Base-by-base conservation (phyloP, 2,888 invertebrate genomes). In the Sesia bembeciformis region DNA sequence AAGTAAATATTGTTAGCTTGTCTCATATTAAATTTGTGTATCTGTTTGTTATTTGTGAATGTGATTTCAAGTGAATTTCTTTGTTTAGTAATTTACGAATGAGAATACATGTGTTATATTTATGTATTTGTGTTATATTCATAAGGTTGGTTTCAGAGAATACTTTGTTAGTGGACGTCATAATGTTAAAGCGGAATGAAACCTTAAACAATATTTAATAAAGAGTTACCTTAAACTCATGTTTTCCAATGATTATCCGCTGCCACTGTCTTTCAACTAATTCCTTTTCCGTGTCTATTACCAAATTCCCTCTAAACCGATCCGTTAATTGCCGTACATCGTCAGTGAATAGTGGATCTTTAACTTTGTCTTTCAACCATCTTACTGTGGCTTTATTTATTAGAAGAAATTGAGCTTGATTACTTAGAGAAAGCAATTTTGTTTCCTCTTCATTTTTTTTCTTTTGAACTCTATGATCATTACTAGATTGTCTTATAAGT, bases 241-340 rank as follows among this genome's bases (percentile, higher is more conserved):
- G 78, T 54, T 90, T 87, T 51, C 94, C 95, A 65, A 97, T 93
- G 52, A 81, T 71, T 56, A 97, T 68, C 56, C 81, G 73, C 23
- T 90, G 79, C 92, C 96, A 96, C 1, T 90, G 77, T 53, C 93
- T 93, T 89, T 98, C 98, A 40, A 92, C 92, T 68, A 97, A 94
- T n/a, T 96, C 91, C 40, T 86, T 68, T 3, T 90, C 81, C 54
- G 95, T 94, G 60, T 93, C 92, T 7, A 98, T 90, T 3, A 98
- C 91, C 46, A 99, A 90, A 84, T 99, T 99, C n/a, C 95, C 95
- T 69, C 99, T 91, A 80, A 99, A 98, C 64, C 98, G 90, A 58
- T 92, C 90, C 3, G 95, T 87, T 42, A 96, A 86, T 61, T 92
- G 91, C 41, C 93, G 91, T 49, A 91, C 70, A 64, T 83, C 82